Percentiles rank a stretch among this genome's conserved stretches.
Conservation (phyloP, 1,140 invertebrate species). For the Physella acuta region DNA sequence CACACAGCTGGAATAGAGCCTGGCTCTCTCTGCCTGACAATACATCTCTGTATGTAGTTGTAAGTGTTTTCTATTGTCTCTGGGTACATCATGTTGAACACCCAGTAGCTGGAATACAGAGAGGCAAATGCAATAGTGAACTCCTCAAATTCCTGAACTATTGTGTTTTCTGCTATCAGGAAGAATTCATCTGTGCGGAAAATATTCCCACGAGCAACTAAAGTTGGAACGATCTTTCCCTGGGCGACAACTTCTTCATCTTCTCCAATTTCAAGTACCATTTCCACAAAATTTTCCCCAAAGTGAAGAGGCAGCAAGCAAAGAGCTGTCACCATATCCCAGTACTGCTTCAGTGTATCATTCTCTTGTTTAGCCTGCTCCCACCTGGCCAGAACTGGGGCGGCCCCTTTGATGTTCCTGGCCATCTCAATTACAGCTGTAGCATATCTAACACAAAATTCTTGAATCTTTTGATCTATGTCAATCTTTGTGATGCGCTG, state of each 20-base stretch:
- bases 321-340: conserved; percentile 55
- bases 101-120: conserved; percentile 54
- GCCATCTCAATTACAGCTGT: conserved; percentile 45
- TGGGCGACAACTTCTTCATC: conserved; percentile 48
- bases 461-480: conserved; percentile 52
- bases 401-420: conserved; percentile 39
- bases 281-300: conserved; percentile 52
- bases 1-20: conserved; percentile 14
- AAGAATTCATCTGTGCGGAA: conserved; percentile 54
- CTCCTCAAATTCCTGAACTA: conserved; percentile 55
- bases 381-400: conserved; percentile 43
- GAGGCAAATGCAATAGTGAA: conserved; percentile 54
- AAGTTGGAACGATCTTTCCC: conserved; percentile 52
- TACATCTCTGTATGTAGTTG: conserved; percentile 49
- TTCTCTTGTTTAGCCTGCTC: conserved; percentile 50
- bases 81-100: conserved; percentile 56
- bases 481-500: conserved; percentile 51
- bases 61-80: conserved; percentile 51
- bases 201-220: conserved; percentile 50
- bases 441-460: conserved; percentile 52
- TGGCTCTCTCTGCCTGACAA: conserved; percentile 23
- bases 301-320: conserved; percentile 50
- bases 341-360: conserved; percentile 49
- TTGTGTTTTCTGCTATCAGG: conserved; percentile 51
- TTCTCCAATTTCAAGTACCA: conserved; percentile 51